These are phyloP conservation scores for Agonopterix heracliana DNA, from an alignment of 2,888 invertebrate genomes.

Conservation along the genomic window DNA sequence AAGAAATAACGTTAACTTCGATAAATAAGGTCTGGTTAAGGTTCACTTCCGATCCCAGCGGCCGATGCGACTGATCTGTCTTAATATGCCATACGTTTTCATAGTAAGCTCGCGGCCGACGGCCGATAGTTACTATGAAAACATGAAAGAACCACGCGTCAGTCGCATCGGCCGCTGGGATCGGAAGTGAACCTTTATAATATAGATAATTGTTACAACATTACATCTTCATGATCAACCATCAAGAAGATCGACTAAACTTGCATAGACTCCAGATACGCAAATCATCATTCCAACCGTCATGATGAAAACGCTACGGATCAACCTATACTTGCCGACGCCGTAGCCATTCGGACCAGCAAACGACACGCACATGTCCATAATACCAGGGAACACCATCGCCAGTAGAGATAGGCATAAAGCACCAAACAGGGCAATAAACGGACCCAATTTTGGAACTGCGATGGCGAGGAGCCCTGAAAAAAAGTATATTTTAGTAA, in stretches of 20 bases:
- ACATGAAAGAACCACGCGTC: too few relatives aligned
- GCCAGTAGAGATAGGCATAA: conserved; percentile 89
- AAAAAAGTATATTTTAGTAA: background rate
- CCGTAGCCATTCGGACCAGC: conserved; percentile 30
- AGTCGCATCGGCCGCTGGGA: too few relatives aligned
- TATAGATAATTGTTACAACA: too few relatives aligned
- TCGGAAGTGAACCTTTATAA: too few relatives aligned
- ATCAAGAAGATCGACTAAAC: conserved; percentile 1
- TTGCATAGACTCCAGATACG: conserved; percentile 1
- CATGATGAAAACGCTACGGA: conserved; percentile 34
- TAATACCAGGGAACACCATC: conserved; percentile 85
- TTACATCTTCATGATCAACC: too few relatives aligned
- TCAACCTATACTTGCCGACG: conserved; percentile 23
- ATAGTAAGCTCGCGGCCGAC: too few relatives aligned
- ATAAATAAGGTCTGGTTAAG: too few relatives aligned
- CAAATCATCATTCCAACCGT: conserved; percentile 17
- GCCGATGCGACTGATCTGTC: too few relatives aligned
- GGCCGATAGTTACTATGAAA: too few relatives aligned
- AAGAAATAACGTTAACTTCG: too few relatives aligned
- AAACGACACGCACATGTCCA: conserved; percentile 55
- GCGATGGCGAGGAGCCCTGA: conserved; percentile 67
- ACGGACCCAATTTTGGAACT: conserved; percentile 86
- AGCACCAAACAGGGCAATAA: conserved; percentile 89
- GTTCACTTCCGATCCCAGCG: too few relatives aligned
- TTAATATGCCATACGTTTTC: too few relatives aligned